Conservation (phyloP, 2,113 vertebrate genomes). For the Colaptes auratus region DNA sequence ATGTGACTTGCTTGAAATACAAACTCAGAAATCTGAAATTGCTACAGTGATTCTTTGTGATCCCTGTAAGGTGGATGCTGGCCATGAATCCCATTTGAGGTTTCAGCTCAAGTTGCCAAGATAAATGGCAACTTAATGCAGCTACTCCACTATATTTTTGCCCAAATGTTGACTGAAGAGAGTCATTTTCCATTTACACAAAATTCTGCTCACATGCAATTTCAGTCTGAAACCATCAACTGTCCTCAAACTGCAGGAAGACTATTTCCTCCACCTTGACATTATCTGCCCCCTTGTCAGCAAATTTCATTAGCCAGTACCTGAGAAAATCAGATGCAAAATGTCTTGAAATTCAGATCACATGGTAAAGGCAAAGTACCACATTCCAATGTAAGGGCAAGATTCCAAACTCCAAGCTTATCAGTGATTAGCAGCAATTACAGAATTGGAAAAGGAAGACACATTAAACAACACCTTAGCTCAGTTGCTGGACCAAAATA, state of each 20-base stretch:
- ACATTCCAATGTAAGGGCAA: accelerated
- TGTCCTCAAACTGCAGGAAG: neutral
- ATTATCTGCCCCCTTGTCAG: neutral
- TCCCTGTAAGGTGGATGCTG: neutral
- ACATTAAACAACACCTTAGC: neutral
- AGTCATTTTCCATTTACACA: neutral
- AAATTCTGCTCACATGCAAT: neutral
- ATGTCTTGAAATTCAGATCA: neutral
- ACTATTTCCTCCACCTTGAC: neutral
- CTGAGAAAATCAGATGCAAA: neutral
- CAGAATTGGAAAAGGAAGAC: neutral
- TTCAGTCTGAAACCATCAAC: neutral
- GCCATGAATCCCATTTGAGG: neutral
- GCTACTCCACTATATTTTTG: neutral
- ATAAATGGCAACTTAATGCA: neutral
- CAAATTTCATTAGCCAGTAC: neutral
- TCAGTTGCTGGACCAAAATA: neutral
- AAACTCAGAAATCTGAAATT: neutral
- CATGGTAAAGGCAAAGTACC: neutral
- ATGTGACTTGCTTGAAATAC: neutral
- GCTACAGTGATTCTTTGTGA: neutral
- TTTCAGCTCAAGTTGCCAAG: neutral
- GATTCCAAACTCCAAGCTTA: neutral
- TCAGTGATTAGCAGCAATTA: accelerated
- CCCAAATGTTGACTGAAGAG: neutral